Evolutionary conservation across 2,797 vertebrate genomes (phyloP).

Genomic region (Salmo trutta): DNA sequence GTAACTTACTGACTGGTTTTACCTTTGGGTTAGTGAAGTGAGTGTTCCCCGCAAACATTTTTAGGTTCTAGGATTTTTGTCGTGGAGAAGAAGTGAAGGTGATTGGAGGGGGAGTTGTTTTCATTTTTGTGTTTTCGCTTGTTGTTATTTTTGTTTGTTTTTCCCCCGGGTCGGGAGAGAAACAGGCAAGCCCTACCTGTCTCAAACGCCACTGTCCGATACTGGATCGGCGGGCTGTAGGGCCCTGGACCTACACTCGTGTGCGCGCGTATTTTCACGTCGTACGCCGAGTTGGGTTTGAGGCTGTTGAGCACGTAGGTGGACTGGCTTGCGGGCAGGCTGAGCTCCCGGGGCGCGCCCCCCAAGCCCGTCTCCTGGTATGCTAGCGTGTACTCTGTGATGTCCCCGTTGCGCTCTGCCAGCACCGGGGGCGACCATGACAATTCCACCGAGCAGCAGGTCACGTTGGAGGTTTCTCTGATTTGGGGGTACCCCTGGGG

Average conservation of each 20-base stretch:
- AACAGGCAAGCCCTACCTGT: conserved; percentile 93
- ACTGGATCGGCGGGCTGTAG: conserved; percentile 95
- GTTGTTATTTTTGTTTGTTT: conserved; percentile 43
- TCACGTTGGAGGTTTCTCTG: conserved; percentile 83
- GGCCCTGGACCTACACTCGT: conserved; percentile 98
- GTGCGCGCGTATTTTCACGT: conserved; percentile 97
- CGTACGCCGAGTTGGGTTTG: conserved; percentile 92
- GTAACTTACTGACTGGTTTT: conserved; percentile 78
- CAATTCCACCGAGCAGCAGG: conserved; percentile 88
- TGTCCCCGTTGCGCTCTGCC: conserved; percentile 90
- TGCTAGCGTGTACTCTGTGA: conserved; percentile 93
- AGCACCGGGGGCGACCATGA: conserved; percentile 93
- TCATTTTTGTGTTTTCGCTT: conserved; percentile 54
- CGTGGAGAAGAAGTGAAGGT: conserved; percentile 69
- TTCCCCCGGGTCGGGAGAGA: conserved; percentile 68
- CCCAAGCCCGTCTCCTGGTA: conserved; percentile 83
- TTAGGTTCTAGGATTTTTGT: conserved; percentile 55
- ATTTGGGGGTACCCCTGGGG: conserved; percentile 92
- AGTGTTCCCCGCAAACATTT: conserved; percentile 72
- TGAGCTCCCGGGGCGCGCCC: conserved; percentile 82
- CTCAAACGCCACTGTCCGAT: conserved; percentile 92
- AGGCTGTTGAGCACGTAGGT: conserved; percentile 91
- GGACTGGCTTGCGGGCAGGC: conserved; percentile 82
- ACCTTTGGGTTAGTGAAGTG: conserved; percentile 79
- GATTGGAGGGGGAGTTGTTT: conserved; percentile 61